A percentile compares a stretch with the other conserved stretches of the same genome.
phyloP scores from a whole-genome alignment of 2,113 vertebrate species.

The Notechis scutatus region DNA sequence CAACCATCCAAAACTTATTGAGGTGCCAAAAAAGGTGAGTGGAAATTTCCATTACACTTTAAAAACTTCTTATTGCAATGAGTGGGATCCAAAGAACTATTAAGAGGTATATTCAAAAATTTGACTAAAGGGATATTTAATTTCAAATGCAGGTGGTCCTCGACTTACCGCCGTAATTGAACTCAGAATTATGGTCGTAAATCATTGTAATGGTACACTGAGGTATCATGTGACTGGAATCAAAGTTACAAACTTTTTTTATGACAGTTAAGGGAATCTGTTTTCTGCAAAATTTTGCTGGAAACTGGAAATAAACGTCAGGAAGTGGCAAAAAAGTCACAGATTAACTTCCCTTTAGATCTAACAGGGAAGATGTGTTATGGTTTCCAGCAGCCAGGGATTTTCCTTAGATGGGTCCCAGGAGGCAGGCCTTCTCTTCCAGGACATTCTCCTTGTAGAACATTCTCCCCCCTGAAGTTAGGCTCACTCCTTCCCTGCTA shows the following conservation, averaged over 20 bases:
- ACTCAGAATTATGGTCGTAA: neutral
- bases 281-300: neutral
- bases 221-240: too few relatives aligned
- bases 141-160: neutral
- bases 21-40: constrained; percentile 86
- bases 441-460: neutral
- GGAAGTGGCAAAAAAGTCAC: neutral
- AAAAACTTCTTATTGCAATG: neutral
- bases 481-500: neutral
- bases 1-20: constrained; percentile 91
- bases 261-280: too few relatives aligned
- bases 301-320: neutral
- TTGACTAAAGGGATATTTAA: neutral
- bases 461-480: neutral
- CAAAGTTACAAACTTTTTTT: too few relatives aligned
- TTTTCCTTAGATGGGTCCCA: neutral
- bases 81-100: neutral
- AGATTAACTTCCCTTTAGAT: neutral
- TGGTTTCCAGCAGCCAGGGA: neutral
- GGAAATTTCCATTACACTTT: neutral
- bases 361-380: neutral
- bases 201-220: too few relatives aligned
- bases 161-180: neutral
- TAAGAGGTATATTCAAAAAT: neutral
- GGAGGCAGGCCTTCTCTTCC: neutral